A percentile compares a stretch with the other conserved stretches of the same genome.
Conservation (phyloP, 2,113 vertebrate genomes). For the Lophotis ruficrista region DNA sequence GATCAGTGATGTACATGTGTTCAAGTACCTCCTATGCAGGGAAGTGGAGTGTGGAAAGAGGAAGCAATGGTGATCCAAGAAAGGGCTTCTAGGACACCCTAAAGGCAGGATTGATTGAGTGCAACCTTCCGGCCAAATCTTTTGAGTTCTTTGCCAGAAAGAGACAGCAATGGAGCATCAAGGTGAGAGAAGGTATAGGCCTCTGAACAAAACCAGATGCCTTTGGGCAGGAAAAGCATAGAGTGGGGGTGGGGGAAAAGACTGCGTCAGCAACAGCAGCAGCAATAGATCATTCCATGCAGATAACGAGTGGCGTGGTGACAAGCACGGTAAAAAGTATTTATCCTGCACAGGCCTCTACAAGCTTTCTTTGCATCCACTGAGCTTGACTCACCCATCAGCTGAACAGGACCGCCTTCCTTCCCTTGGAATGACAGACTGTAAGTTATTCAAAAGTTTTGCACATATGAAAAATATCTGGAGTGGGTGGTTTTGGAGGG, state of each 20-base stretch:
- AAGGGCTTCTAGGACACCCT: conserved; percentile 54
- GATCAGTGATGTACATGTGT: conserved; percentile 58
- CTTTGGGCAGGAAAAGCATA: neutral
- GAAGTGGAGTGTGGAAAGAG: conserved; percentile 58
- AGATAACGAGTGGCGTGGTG: conserved; percentile 25
- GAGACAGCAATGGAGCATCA: conserved; percentile 49
- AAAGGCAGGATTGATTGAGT: conserved; percentile 69
- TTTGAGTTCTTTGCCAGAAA: conserved; percentile 64
- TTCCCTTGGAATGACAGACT: neutral
- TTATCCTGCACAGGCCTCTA: neutral
- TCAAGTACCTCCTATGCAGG: conserved; percentile 40
- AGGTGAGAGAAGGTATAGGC: conserved; percentile 44
- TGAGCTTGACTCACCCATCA: conserved; percentile 1
- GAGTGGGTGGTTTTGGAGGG: fast-evolving
- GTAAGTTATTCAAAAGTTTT: neutral
- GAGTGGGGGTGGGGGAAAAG: neutral
- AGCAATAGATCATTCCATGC: conserved; percentile 24
- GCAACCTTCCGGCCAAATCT: conserved; percentile 62
- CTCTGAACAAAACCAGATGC: conserved; percentile 63
- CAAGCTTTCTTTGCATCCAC: neutral
- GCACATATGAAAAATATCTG: neutral
- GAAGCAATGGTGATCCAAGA: conserved; percentile 55
- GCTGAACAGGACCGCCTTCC: neutral
- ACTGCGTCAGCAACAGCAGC: conserved; percentile 22
- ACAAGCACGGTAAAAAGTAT: conserved; percentile 13